A percentile compares a stretch with the other conserved stretches of the same genome.
These are phyloP conservation scores for Patella depressa DNA, from an alignment of 2,888 invertebrate species.

Conservation along the genomic window DNA sequence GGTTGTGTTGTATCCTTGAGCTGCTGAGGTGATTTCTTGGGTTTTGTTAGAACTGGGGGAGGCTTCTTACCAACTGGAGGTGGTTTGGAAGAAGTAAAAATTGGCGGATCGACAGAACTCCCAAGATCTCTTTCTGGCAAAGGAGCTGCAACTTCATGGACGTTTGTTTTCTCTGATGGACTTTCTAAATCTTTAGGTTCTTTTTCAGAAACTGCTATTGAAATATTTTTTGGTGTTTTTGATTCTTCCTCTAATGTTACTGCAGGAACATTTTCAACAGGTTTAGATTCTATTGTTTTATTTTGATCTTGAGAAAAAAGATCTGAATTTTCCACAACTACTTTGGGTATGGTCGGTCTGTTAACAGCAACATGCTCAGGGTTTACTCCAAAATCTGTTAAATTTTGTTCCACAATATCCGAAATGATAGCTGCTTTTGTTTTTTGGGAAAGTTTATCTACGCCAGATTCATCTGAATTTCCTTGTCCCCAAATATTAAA, in stretches of 20 bases:
- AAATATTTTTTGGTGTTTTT: not conserved
- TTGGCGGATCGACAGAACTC: conserved; percentile 1
- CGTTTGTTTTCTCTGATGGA: not conserved
- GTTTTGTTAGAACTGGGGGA: conserved; percentile 1
- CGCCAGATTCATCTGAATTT: not conserved
- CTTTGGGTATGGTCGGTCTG: not conserved
- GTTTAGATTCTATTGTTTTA: not conserved
- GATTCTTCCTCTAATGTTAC: not conserved
- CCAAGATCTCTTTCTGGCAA: not conserved
- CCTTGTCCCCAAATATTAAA: conserved; percentile 4
- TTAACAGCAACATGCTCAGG: not conserved
- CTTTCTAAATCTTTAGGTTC: not conserved
- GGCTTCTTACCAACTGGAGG: conserved; percentile 17
- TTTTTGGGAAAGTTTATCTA: not conserved
- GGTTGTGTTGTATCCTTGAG: not conserved
- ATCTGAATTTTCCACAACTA: not conserved
- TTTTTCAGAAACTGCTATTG: not conserved
- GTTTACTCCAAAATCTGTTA: not conserved
- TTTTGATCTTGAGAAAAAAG: not conserved
- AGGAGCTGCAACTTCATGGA: conserved; percentile 2
- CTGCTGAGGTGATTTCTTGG: not conserved
- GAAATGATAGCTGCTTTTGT: not conserved
- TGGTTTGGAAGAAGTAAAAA: not conserved
- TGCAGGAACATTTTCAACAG: not conserved
- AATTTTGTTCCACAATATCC: not conserved